These are phyloP conservation scores for Xiphophorus couchianus DNA, from an alignment of 2,113 vertebrate genomes.

Conservation along the genomic window DNA sequence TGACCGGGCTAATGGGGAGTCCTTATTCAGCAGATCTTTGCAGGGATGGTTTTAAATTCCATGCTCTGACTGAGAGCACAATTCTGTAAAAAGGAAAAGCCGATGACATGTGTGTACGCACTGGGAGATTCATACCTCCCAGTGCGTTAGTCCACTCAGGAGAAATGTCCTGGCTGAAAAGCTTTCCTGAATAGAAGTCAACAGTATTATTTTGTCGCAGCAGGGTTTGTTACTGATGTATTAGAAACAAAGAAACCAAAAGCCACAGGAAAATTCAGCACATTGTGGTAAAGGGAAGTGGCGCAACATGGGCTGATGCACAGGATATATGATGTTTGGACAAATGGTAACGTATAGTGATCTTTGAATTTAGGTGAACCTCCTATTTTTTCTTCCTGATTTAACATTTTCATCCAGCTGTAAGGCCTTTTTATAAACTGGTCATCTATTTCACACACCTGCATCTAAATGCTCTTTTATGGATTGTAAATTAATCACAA, in stretches of 20 bases:
- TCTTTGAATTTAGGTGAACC: background rate
- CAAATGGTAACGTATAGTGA: background rate
- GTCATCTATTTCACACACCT: background rate
- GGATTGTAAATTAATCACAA: background rate
- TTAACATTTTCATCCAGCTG: background rate
- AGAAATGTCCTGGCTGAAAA: background rate
- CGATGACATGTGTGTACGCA: conserved; percentile 24
- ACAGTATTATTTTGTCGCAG: background rate
- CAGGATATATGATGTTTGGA: conserved; percentile 14
- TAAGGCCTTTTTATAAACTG: background rate
- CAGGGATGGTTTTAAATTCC: conserved; percentile 33
- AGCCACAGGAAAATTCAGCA: background rate
- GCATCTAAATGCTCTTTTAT: background rate
- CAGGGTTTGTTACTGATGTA: background rate
- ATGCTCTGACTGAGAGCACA: conserved; percentile 25
- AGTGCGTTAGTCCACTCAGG: background rate
- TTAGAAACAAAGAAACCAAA: background rate
- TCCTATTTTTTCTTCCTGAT: background rate
- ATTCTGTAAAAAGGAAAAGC: conserved; percentile 17
- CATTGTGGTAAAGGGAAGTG: conserved; percentile 14
- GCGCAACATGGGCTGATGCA: background rate
- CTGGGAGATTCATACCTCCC: conserved; percentile 2
- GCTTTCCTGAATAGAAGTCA: background rate
- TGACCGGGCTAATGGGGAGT: background rate
- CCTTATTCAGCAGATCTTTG: conserved; percentile 20